Conservation (phyloP, 2,113 vertebrate species). For the Erythrolamprus reginae region DNA sequence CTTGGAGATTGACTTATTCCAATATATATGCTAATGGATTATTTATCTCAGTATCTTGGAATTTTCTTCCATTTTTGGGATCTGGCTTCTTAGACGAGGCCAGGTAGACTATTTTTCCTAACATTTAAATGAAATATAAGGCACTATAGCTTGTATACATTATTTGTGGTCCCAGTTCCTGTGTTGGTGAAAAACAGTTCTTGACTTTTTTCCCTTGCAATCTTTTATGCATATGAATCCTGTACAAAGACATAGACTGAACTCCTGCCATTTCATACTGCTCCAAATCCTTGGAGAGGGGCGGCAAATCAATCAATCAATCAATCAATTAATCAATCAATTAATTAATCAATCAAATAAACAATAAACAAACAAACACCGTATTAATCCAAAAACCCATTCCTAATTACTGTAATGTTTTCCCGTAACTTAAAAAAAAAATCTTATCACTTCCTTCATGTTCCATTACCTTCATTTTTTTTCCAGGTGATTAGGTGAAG, state of each 20-base stretch:
- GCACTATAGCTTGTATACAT: no score
- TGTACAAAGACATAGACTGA: neutral
- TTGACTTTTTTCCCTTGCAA: neutral
- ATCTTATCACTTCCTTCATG: neutral
- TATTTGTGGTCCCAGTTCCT: neutral
- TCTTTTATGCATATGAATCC: neutral
- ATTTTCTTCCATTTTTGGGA: neutral
- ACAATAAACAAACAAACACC: no score
- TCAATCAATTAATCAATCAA: no score
- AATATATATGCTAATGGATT: neutral
- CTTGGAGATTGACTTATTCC: neutral
- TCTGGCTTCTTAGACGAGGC: neutral
- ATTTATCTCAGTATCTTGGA: neutral
- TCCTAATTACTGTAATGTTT: neutral
- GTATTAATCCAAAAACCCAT: neutral
- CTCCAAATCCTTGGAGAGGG: no score
- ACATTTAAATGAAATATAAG: no score
- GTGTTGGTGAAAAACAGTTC: neutral
- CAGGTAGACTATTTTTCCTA: no score
- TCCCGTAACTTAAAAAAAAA: neutral
- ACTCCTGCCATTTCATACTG: neutral
- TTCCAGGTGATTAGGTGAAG: neutral
- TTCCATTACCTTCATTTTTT: neutral
- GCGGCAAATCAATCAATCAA: no score
- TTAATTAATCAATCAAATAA: no score